A percentile compares a stretch with the other conserved stretches of the same genome.
Conservation (phyloP, 2,113 vertebrate species). For the Lasiurus borealis region DNA sequence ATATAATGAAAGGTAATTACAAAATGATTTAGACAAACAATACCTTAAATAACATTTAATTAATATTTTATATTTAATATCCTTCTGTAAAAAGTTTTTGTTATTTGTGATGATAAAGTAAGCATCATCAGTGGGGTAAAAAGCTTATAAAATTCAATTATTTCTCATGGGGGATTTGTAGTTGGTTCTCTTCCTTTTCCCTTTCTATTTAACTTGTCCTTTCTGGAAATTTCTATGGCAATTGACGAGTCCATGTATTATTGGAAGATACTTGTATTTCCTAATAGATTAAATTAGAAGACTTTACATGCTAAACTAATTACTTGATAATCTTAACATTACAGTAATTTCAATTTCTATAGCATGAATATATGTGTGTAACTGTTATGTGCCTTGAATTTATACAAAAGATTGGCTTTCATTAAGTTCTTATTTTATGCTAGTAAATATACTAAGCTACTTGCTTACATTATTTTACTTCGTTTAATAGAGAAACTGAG, state of each 20-base stretch:
- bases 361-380: not conserved
- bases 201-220: not conserved
- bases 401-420: not conserved
- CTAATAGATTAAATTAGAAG: not conserved
- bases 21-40: constrained; percentile 1
- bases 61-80: constrained; percentile 20
- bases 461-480: not conserved
- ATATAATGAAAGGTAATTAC: constrained; percentile 21
- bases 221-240: not conserved
- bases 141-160: not conserved
- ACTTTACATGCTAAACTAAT: not conserved
- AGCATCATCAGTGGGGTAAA: not conserved
- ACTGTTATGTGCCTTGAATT: not conserved
- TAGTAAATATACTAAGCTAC: not conserved
- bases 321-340: not conserved
- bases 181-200: not conserved
- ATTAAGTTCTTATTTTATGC: not conserved
- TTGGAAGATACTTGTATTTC: not conserved
- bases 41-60: constrained; percentile 12
- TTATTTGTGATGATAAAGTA: constrained; percentile 36
- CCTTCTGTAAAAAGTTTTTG: not conserved
- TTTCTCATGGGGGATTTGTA: not conserved
- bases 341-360: not conserved
- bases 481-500: not conserved
- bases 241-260: not conserved